Conservation (phyloP, 2,113 vertebrate genomes). For the Oxyruncus cristatus region DNA sequence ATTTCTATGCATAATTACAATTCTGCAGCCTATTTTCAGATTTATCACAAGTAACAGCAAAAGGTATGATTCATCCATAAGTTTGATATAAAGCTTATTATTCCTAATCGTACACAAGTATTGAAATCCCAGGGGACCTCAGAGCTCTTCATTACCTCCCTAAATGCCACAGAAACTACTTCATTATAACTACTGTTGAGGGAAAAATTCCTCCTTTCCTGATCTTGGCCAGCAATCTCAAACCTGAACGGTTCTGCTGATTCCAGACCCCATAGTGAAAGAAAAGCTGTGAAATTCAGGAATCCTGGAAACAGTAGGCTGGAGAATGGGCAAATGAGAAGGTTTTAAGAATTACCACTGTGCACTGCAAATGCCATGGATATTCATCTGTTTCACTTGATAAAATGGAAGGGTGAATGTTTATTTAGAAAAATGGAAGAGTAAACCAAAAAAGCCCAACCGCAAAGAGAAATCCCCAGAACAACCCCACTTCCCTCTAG, state of each 20-base stretch:
- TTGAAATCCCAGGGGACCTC: background rate
- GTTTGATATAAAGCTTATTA: background rate
- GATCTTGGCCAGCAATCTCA: background rate
- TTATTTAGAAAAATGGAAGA: background rate
- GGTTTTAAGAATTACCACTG: background rate
- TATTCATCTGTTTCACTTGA: background rate
- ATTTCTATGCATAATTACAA: background rate
- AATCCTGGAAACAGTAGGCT: background rate
- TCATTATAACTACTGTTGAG: background rate
- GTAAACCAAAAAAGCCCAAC: background rate
- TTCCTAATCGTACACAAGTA: background rate
- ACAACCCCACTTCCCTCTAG: background rate
- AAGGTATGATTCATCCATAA: background rate
- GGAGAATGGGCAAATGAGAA: background rate
- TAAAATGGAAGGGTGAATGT: background rate
- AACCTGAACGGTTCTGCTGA: background rate
- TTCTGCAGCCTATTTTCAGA: background rate
- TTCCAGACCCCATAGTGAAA: background rate
- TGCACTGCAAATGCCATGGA: background rate
- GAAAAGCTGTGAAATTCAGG: background rate
- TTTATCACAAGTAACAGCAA: background rate
- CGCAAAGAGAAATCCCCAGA: rapidly evolving
- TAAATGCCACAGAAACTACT: background rate
- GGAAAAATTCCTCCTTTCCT: background rate
- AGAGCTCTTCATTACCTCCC: background rate